Base-by-base conservation (phyloP, 2,113 vertebrate genomes). In the Cettia cetti region DNA sequence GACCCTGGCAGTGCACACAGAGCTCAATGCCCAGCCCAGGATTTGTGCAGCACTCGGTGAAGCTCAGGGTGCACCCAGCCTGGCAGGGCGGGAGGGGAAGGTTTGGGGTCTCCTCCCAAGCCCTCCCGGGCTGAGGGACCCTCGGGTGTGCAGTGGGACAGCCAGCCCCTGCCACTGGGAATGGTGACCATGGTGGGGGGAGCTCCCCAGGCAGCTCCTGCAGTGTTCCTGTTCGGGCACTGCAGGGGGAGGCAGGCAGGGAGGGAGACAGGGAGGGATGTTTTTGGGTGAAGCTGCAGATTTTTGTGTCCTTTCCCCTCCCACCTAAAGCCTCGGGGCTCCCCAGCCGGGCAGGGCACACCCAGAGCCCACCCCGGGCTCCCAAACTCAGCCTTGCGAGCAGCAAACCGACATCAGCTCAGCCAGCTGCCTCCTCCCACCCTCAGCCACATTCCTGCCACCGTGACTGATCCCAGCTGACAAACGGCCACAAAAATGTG, bases 341-440 rank as follows among this genome's bases (percentile, higher is more conserved):
- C 82, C 83, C 70, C 3, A 20, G 42, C 50, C 61, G 44, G 71
- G 0, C 39, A 2, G 13, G 57, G 68, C 33, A 37, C 5, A 11
- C 42, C 7, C 16, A 9, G 0, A 15, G 1, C 70, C 45, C 22
- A 15, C 1, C 70, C 45, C 22, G 45, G 45, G 45, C 20, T 47
- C 45, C 1, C 0, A 14, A 1, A 4, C 2, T 15, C 7, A 1
- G 2, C 1, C 16, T n/a, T 40, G 59, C 86, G 71, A 83, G 16
- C 37, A n/a, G 24, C 53, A 52, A 45, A 26, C 28, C 10, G 45
- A 14, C 31, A 21, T 56, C 31, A 33, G 31, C 54, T 56, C 20
- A 8, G 31, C 31, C 12, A 57, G 54, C 54, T 57, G 54, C 54
- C 54, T 57, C 54, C 54, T 92, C 53, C 72, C 78, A 27, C 10